Percentiles rank a stretch among this genome's conserved stretches.
phyloP scores from a whole-genome alignment of 1,140 invertebrate genomes.

The Trichonephila inaurata region DNA sequence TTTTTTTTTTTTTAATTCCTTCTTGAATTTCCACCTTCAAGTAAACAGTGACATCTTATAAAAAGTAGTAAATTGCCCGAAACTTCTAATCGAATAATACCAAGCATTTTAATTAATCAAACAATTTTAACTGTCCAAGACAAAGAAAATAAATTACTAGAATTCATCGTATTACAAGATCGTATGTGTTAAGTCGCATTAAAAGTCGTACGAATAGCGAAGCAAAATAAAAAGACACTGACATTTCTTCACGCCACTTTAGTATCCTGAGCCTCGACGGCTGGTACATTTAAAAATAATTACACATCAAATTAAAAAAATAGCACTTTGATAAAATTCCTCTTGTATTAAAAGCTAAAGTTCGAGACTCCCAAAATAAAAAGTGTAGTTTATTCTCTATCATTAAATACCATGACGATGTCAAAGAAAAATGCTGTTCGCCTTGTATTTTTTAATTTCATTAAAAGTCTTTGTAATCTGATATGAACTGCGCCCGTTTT shows the following conservation, averaged over 20 bases:
- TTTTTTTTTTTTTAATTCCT: too few species aligned
- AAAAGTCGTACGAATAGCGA: neutral
- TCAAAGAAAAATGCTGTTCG: constrained; percentile 23
- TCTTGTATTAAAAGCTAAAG: neutral
- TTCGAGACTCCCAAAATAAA: neutral
- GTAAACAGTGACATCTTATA: neutral
- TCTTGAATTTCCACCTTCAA: too few species aligned
- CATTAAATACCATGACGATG: constrained; percentile 24
- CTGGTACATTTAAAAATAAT: constrained; percentile 8
- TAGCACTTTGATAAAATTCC: neutral
- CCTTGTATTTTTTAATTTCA: constrained; percentile 44
- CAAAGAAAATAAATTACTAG: neutral
- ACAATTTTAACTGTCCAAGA: neutral
- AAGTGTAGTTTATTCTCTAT: neutral
- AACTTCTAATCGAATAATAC: neutral
- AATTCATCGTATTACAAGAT: neutral
- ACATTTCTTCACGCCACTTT: neutral
- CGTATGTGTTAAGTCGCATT: neutral
- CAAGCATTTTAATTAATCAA: neutral
- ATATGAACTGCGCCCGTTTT: constrained; percentile 28
- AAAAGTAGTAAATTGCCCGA: neutral
- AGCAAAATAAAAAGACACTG: neutral
- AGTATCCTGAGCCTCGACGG: neutral
- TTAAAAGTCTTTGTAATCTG: constrained; percentile 45
- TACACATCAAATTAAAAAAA: neutral